Percentiles rank a stretch among this genome's conserved stretches.
Evolutionary conservation across 2,888 invertebrate species (phyloP).

Genomic region (Drosophila barbarae): DNA sequence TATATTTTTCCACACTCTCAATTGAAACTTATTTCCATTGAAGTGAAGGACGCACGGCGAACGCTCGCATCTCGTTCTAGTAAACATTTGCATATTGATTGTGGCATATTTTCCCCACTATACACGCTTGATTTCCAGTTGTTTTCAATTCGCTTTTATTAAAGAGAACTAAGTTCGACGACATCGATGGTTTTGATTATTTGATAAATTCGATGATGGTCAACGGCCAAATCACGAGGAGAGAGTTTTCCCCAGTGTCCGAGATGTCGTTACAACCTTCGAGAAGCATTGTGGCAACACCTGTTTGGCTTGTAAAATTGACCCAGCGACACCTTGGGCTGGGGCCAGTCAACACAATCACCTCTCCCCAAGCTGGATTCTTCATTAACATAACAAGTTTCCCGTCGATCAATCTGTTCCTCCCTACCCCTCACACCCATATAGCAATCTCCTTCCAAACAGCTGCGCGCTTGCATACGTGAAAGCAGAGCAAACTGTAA

Average conservation of each 20-base stretch:
- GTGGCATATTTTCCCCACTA: constrained; percentile 54
- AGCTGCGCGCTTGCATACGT: constrained; percentile 29
- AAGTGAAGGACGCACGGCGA: constrained; percentile 56
- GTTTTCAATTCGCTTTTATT: constrained; percentile 50
- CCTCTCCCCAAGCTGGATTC: constrained; percentile 24
- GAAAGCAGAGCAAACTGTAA: constrained; percentile 36
- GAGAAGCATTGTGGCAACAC: constrained; percentile 49
- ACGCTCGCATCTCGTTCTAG: constrained; percentile 37
- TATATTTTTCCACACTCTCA: constrained; percentile 40
- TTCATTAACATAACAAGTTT: constrained; percentile 63
- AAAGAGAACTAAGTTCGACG: constrained; percentile 55
- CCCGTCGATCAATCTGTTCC: constrained; percentile 17
- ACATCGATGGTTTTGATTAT: constrained; percentile 47
- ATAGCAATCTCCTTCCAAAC: constrained; percentile 14
- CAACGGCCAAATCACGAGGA: constrained; percentile 12
- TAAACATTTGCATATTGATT: constrained; percentile 68
- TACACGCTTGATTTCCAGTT: constrained; percentile 29
- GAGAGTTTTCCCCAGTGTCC: constrained; percentile 11
- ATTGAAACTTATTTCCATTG: constrained; percentile 59
- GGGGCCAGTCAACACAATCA: constrained; percentile 40
- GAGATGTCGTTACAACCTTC: constrained; percentile 18
- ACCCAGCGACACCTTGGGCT: constrained; percentile 53
- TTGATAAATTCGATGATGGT: constrained; percentile 31
- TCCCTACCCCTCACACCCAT: background rate
- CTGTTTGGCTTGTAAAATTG: constrained; percentile 42